These are phyloP conservation scores for Drosophila suzukii DNA, from an alignment of 1,140 invertebrate species.

Conservation along the genomic window DNA sequence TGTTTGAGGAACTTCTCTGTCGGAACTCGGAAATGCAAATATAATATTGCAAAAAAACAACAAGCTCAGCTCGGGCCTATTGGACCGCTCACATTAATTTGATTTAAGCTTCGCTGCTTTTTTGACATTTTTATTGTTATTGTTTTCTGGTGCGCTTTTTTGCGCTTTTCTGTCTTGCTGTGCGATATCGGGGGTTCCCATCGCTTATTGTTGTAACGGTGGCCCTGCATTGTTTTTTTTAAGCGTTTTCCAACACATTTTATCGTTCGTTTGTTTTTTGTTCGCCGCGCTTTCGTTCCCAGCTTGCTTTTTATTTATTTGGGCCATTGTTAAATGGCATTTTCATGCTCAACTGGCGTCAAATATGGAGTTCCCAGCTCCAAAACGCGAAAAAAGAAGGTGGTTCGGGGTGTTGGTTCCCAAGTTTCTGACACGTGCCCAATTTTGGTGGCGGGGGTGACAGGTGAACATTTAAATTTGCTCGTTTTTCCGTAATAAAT, in stretches of 20 bases:
- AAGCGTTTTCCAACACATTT: slow-evolving; percentile 73
- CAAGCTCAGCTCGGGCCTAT: slow-evolving; percentile 24
- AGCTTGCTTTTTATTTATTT: slow-evolving; percentile 73
- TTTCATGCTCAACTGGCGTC: slow-evolving; percentile 81
- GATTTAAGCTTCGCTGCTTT: slow-evolving; percentile 62
- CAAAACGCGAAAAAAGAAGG: not conserved
- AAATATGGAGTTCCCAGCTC: slow-evolving; percentile 64
- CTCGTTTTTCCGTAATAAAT: slow-evolving; percentile 40
- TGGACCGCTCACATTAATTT: slow-evolving; percentile 59
- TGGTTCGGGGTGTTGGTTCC: slow-evolving; percentile 18
- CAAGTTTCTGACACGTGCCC: slow-evolving; percentile 72
- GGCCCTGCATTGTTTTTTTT: slow-evolving; percentile 65
- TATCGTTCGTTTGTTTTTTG: slow-evolving; percentile 48
- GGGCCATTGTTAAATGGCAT: slow-evolving; percentile 78
- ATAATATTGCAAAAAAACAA: not conserved
- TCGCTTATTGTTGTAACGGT: slow-evolving; percentile 58
- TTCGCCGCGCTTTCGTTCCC: slow-evolving; percentile 12
- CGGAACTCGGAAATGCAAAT: slow-evolving; percentile 12
- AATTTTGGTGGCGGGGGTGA: not conserved
- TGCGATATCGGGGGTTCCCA: slow-evolving; percentile 57
- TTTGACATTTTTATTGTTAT: slow-evolving; percentile 68
- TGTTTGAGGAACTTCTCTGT: too few species aligned
- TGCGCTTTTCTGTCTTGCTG: slow-evolving; percentile 37
- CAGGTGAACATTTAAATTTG: slow-evolving; percentile 48
- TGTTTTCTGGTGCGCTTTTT: slow-evolving; percentile 39